Evolutionary conservation across 2,113 vertebrate genomes (phyloP), one percentile per base, ranked within the genome.

Genomic region (Nothoprocta pentlandii): DNA sequence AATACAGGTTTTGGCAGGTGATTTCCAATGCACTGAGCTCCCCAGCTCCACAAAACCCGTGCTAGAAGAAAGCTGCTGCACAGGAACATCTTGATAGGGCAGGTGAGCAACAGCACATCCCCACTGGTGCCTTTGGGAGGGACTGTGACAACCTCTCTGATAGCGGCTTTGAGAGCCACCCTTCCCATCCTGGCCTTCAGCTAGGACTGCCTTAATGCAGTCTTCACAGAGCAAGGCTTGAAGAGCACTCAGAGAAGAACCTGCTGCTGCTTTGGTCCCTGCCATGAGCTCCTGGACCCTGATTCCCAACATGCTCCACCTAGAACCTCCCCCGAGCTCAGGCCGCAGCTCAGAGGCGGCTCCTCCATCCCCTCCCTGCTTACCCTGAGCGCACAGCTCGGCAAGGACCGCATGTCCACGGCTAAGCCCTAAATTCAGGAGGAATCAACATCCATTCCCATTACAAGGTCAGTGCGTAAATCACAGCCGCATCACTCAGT

Each of bases 1-100:
- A 95, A 82, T 89, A 87, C 85, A 81, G 67, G 74, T 63, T 94
- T 81, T 95, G 92, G 93, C 94, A 95, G 90, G 80, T 95, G 87
- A 94, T 89, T 90, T 88, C 88, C 75, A 86, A 47, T 17, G 69
- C 76, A 86, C n/a, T 54, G 62, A 95, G 77, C 53, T 86, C 64
- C 81, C 88, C 13, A 75, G 93, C 61, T 70, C 61, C 66, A 84
- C 83, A 71, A 81, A 94, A 93, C 39, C 6, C 3, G 1, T 4
- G 36, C 58, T 73, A 79, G 77, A 67, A 92, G 54, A 53, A 87
- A 91, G 44, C 69, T 77, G 49, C 74, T 69, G 15, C 0, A 0
- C 3, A 3, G 17, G 16, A 30, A 34, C 20, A 22, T 41, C 69
- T 61, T 16, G 53, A n/a, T 36, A 73, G 83, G 81, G 78, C 0